Evolutionary conservation across 92 coral and sea anemone genomes (phyloP), one percentile per base, ranked within the genome.

Genomic region (Virgularia gustaviana): DNA sequence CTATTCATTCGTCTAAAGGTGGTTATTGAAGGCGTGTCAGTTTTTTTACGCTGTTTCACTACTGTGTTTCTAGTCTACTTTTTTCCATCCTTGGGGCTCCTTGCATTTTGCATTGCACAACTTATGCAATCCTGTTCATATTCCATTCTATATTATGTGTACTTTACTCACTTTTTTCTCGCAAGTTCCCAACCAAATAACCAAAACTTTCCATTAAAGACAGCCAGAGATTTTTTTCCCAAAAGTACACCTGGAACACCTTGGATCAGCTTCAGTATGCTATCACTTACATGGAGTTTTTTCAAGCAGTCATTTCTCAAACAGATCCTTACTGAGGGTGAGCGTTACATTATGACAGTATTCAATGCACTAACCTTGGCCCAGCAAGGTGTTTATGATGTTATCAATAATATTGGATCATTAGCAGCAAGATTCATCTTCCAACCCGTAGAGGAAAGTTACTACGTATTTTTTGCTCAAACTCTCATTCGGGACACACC

Each of bases 391-490:
- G 84, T 94, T 65, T 94, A 89, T 80, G 99, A 94, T 54, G 77
- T 94, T 9, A 87, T 94, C 66, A 94, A 94, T 63, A 94, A 94
- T 74, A 80, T 94, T 53, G 99, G 99, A 1, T 94, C 99, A 0
- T 68, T 94, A 18, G 99, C 87, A 32, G 99, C 99, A 15, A 79
- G 99, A 57, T 94, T 89, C 65, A 87, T 89, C 9, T 94, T 94
- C 42, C 88, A 89, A 88, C 99, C 99, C 4, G 88, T 94, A 36
- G 99, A 94, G 49, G 99, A 94, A 49, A 94, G 99, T 51, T 94
- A 89, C 42, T 94, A 94, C 45, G 88, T 96, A 13, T 94, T 94
- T 76, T 94, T 94, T 74, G 91, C 94, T 4, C 88, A 94, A 43
- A 87, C 88, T 0, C 71, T 94, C 45, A 80, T 77, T 9, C 78